Evolutionary conservation across 1,140 invertebrate genomes (phyloP), one percentile per base, ranked within the genome.

Genomic region (Lysiphlebus fabarum): DNA sequence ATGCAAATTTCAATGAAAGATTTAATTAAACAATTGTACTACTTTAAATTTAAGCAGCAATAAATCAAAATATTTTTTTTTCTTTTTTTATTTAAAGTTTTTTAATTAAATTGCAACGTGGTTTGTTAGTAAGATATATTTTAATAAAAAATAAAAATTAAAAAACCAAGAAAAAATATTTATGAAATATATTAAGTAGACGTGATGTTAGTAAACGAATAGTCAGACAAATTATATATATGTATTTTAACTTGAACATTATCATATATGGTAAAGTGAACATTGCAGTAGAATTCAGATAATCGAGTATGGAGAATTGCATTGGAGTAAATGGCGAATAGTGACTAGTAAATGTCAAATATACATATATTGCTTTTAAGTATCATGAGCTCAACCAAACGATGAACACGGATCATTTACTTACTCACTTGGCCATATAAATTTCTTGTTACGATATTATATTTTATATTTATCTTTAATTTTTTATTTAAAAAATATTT

Each of bases 271-370:
- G 75, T 34, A 57, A 38, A 44, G 37, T n/a, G 50, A 38, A 61
- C 41, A 61, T 42, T 55, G 36, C 38, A 58, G 70, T 74, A 72
- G 73, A 76, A 71, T 72, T 71, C 67, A 67, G 74, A 77, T 76
- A 78, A 78, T 78, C 69, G 74, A 78, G 75, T 77, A 74, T 72
- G 71, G 70, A 73, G 70, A 75, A 75, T 76, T 70, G 17, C 17
- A 26, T 26, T 26, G 17, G 17, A 26, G 17, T 26, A 26, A 26
- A 26, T 26, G 17, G 72, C 65, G 68, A 68, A 68, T 63, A 68
- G 70, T 67, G 62, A 71, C 70, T 51, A 36, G 49, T 38, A n/a
- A 51, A 60, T 60, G 58, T 60, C 58, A 37, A 60, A 54, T 60
- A 50, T 42, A n/a, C n/a, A n/a, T n/a, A 37, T 53, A 55, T 49